Evolutionary conservation across 2,888 invertebrate species (phyloP), one percentile per base, ranked within the genome.

Genomic region (Scelioninae gen. 1): DNA sequence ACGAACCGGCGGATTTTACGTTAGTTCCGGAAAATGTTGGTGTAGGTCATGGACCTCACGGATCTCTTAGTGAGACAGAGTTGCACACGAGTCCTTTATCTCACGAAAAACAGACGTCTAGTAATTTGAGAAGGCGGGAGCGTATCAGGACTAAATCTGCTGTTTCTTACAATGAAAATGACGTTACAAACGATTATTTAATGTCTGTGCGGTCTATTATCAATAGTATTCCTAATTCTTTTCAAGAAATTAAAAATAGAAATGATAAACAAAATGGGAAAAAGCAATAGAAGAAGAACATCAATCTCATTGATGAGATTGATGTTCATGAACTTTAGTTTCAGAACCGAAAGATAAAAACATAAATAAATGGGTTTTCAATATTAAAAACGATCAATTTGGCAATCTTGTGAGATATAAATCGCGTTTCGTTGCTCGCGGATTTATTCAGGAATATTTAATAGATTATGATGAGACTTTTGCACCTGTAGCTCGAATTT

Each of bases 401-500:
- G 23, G 16, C 1, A 51, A 51, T 51, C 31, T 29, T 0, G 0
- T 51, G 3, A 51, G 29, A 11, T 51, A 11, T 11, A 29, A 29
- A 51, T 11, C 29, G 0, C 51, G 51, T 29, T 11, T 29, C 0
- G 51, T 51, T 0, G 31, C 23, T 13, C 49, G 15, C 13, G 16
- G 8, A 5, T 49, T 49, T 16, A 10, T 16, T 16, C 16, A 49
- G 9, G 13, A 49, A 16, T 16, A 16, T 10, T 49, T 49, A 16
- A 49, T 16, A 16, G 49, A 49, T 16, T 49, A 49, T 49, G 16
- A 49, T 16, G 49, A 49, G 9, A 49, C 16, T 9, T 49, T 49
- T 23, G 23, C 23, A 23, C 23, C 23, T 5, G 45, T 45, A 6
- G 45, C 45, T 4, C 0, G 45, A 45, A 49, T 49, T 29, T 29